phyloP scores from a whole-genome alignment of 2,888 invertebrate species.

The Chrysolina haemoptera region DNA sequence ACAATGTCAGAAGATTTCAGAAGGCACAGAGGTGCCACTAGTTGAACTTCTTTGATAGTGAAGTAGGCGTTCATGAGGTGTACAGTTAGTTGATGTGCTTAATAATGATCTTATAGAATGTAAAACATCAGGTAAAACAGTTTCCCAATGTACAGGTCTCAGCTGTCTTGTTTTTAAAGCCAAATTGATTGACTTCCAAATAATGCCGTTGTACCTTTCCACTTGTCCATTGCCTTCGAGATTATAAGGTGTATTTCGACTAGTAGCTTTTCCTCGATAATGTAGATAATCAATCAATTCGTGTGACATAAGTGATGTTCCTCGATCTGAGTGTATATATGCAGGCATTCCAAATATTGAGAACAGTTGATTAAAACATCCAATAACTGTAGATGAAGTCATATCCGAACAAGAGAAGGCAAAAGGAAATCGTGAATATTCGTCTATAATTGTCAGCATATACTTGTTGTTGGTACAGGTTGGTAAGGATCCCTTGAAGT shows the following conservation, averaged over 20 bases:
- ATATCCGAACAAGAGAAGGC: not conserved
- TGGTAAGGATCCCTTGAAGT: slow-evolving; percentile 19
- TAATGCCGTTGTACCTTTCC: slow-evolving; percentile 18
- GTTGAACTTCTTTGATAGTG: not conserved
- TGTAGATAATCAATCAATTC: not conserved
- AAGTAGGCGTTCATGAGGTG: not conserved
- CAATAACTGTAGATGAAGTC: not conserved
- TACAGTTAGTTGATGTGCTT: slow-evolving; percentile 12
- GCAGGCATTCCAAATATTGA: not conserved
- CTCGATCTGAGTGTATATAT: slow-evolving; percentile 20
- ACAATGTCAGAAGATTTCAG: no score
- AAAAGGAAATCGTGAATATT: slow-evolving; percentile 1
- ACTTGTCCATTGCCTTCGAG: slow-evolving; percentile 9
- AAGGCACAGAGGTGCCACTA: not conserved
- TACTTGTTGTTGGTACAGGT: not conserved
- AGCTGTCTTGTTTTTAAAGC: not conserved
- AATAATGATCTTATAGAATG: slow-evolving; percentile 14
- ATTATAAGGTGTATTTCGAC: slow-evolving; percentile 16
- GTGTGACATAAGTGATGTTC: slow-evolving; percentile 9
- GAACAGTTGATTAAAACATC: not conserved
- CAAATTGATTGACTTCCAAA: not conserved
- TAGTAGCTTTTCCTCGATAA: not conserved
- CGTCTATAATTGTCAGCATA: slow-evolving; percentile 21
- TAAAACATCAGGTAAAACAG: not conserved
- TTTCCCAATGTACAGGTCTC: not conserved